Evolutionary conservation across 1,140 invertebrate species (phyloP).

Genomic region (Bombus superbus): DNA sequence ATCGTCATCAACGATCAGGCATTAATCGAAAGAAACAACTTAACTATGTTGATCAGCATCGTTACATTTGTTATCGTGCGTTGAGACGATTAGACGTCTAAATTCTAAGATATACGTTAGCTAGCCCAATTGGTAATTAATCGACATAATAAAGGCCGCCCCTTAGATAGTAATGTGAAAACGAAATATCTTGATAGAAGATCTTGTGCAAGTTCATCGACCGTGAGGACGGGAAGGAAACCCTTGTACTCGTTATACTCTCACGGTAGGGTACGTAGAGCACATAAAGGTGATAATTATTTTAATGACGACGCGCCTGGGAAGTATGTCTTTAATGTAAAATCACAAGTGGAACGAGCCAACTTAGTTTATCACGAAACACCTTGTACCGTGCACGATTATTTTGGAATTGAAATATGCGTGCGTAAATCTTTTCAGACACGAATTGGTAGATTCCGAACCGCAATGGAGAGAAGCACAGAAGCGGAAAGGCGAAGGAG

Average conservation of each 20-base stretch:
- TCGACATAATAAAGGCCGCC: slow-evolving; percentile 28
- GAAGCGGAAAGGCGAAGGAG: slow-evolving; percentile 86
- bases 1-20: not conserved
- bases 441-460: slow-evolving; percentile 93
- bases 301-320: slow-evolving; percentile 54
- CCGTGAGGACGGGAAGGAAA: slow-evolving; percentile 38
- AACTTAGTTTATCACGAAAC: not conserved
- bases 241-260: slow-evolving; percentile 56
- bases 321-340: slow-evolving; percentile 40
- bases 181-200: slow-evolving; percentile 33
- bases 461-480: slow-evolving; percentile 94
- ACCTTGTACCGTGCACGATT: not conserved
- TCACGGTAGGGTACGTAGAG: slow-evolving; percentile 58
- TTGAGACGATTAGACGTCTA: slow-evolving; percentile 21
- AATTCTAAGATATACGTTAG: not conserved
- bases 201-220: slow-evolving; percentile 47
- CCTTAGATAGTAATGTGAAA: slow-evolving; percentile 18
- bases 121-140: slow-evolving; percentile 48
- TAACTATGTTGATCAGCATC: not conserved
- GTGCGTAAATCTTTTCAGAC: slow-evolving; percentile 70
- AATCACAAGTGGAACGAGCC: not conserved
- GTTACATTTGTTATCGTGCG: slow-evolving; percentile 28
- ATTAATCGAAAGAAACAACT: not conserved
- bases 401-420: slow-evolving; percentile 2
- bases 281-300: slow-evolving; percentile 56